phyloP scores from a whole-genome alignment of 1,140 invertebrate genomes.

The roundworm (Caenorhabditis elegans) region WBcel235 BX284606.5:3643001-3643500 shows the following conservation, averaged over 20 bases:
- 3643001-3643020: no score
- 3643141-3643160: constrained; percentile 36
- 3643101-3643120: constrained; percentile 52
- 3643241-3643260: constrained; percentile 49
- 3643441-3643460: no score
- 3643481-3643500: no score
- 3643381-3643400: no score
- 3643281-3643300: constrained; percentile 51
- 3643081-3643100: constrained; percentile 44
- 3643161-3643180: not conserved
- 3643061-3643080: constrained; percentile 48
- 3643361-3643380: no score
- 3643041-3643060: constrained; percentile 50
- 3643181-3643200: constrained; percentile 42
- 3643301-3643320: constrained; percentile 40
- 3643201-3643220: constrained; percentile 52
- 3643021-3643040: constrained; percentile 41
- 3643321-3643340: not conserved
- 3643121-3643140: constrained; percentile 53
- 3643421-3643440: no score
- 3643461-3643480: no score
- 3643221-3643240: constrained; percentile 51
- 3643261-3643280: constrained; percentile 51
- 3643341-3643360: constrained; percentile 31
- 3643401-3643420: no score